phyloP scores from a whole-genome alignment of 2,113 vertebrate species.

The Centropristis striata region DNA sequence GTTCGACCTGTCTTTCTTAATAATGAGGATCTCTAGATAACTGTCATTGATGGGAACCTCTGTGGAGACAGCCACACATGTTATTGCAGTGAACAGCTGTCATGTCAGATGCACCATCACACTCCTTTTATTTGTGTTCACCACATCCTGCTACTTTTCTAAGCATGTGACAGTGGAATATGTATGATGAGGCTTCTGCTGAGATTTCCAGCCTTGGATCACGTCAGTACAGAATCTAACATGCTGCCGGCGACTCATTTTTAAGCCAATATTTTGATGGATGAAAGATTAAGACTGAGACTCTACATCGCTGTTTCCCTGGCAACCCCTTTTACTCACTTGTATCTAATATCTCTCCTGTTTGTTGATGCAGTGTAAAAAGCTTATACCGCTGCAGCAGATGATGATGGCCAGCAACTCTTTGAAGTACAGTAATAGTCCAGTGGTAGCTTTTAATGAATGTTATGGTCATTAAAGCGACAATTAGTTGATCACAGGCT shows the following conservation, averaged over 20 bases:
- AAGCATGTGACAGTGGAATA: conserved; percentile 17
- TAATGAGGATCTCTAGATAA: conserved; percentile 45
- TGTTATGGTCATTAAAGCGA: background rate
- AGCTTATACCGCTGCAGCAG: conserved; percentile 44
- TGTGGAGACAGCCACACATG: conserved; percentile 24
- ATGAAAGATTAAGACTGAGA: conserved; percentile 73
- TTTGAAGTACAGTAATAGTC: conserved; percentile 39
- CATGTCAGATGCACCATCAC: conserved; percentile 3
- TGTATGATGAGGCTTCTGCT: conserved; percentile 10
- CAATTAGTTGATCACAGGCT: conserved; percentile 29
- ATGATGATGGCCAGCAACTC: conserved; percentile 36
- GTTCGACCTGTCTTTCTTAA: conserved; percentile 44
- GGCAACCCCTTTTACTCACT: conserved; percentile 79
- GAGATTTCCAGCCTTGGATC: conserved; percentile 32
- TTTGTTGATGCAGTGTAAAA: conserved; percentile 64
- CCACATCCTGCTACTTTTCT: background rate
- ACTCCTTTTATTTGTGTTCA: conserved; percentile 36
- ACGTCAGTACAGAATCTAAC: conserved; percentile 17
- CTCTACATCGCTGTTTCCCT: conserved; percentile 82
- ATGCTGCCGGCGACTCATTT: conserved; percentile 59
- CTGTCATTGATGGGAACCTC: conserved; percentile 15
- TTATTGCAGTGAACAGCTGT: conserved; percentile 33
- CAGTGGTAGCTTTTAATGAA: conserved; percentile 22
- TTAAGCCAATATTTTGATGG: conserved; percentile 76
- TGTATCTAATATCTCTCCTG: conserved; percentile 72